Base-by-base conservation (phyloP, 1,140 invertebrate species). In the Bombus difficillimus region DNA sequence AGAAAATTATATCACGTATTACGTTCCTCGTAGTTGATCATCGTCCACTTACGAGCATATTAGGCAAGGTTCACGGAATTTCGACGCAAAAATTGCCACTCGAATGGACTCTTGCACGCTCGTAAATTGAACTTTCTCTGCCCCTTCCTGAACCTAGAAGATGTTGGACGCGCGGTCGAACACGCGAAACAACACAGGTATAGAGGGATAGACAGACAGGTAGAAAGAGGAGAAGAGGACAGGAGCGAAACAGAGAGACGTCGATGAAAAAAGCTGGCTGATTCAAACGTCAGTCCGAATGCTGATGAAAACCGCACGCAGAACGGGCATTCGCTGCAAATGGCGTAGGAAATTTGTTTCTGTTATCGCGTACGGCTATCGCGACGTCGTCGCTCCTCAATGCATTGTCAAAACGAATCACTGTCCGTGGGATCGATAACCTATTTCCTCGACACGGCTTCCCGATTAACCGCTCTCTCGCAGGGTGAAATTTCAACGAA, bases 381-480 rank as follows among this genome's bases (percentile, higher is more conserved):
- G 84, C 84, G 72, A 86, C 86, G 85, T 85, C 86, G 85, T 85
- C 84, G 77, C 88, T 74, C 62, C 88, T 85, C 89, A 64, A 85
- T 88, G 89, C 89, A 87, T 82, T 90, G 91, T 91, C 90, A 92
- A 93, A 93, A 93, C 92, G 92, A 93, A 89, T 92, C 90, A 90
- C 86, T 88, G 88, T 90, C 88, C 86, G 66, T 74, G 77, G 89
- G 92, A 94, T 94, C 93, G 93, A 94, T 94, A 94, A 92, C 92
- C 93, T 91, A 94, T 94, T 94, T 94, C 93, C 93, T 93, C 89
- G 90, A 87, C 88, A 88, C 85, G 89, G 93, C 88, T 93, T 93
- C 90, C 86, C 92, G 93, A 93, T 94, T 94, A 94, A 93, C 92
- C 92, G 75, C n/a, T 68, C 53, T 53, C 72, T n/a, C 75, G 57